These are phyloP conservation scores for Brachylomia viminalis DNA, from an alignment of 2,888 invertebrate species.

Conservation along the genomic window DNA sequence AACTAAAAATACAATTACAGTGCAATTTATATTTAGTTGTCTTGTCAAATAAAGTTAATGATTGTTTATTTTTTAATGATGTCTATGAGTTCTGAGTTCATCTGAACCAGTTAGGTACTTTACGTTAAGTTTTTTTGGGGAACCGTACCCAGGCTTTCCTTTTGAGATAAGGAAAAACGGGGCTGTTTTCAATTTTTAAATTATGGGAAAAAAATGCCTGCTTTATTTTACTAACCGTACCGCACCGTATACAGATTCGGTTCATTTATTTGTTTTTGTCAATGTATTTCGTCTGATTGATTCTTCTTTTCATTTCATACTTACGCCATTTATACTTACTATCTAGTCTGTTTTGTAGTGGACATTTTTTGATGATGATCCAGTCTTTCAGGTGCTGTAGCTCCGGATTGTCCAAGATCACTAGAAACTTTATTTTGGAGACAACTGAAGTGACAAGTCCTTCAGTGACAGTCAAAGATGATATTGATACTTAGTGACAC, in stretches of 20 bases:
- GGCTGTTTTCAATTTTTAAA: not conserved
- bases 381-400: not conserved
- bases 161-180: too few relatives aligned
- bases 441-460: not conserved
- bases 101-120: not conserved
- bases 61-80: not conserved
- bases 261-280: not conserved
- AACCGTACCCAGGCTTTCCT: too few relatives aligned
- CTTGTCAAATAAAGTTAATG: not conserved
- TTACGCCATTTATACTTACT: conserved; percentile 12
- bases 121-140: not conserved
- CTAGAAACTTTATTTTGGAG: not conserved
- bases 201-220: too few relatives aligned
- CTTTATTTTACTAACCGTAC: not conserved
- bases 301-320: conserved; percentile 1
- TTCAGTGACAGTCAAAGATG: not conserved
- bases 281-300: not conserved
- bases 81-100: not conserved
- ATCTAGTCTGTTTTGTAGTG: not conserved
- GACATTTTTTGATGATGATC: not conserved
- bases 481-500: conserved; percentile 3
- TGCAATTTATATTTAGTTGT: not conserved
- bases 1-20: too few relatives aligned
- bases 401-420: not conserved
- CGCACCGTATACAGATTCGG: not conserved